Base-by-base conservation (phyloP, 2,888 invertebrate species). In the Mongoloraphidia duomilia region DNA sequence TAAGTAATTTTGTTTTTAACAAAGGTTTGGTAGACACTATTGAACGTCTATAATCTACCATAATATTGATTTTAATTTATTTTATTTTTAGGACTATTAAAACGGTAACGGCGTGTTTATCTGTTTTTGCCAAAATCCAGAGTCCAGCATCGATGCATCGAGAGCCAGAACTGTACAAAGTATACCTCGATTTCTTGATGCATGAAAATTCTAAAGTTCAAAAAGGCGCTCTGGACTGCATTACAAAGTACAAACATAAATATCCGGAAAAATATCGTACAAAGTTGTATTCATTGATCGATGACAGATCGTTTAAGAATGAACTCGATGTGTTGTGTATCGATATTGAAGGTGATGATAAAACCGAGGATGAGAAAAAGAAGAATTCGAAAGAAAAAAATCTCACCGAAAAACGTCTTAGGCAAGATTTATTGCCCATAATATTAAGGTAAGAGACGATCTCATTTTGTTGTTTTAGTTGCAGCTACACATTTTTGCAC, bases 281-380 rank as follows among this genome's bases (percentile, higher is more conserved):
- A 39, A 79, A 89, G 59, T 69, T 97, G 44, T 78, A 82, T 55
- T 80, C 81, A 52, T 70, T 96, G 46, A 75, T 94, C 5, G 86
- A 92, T 60, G 91, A 94, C 55, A 85, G 86, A 57, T 86, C 84
- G 55, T 84, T 96, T 56, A 89, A 88, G 69, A 82, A 84, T 59
- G 90, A 92, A 66, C 65, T 97, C 3, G 76, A 82, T 0, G 71
- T 78, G 42, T 93, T 96, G 62, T 82, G 83, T 63, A 75, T 95
- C 13, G 84, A 84, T 56, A 73, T 73, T 39, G 26, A 26, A 26
- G 26, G 6, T 6, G 26, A 26, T 26, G 26, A 26, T 26, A 26
- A 6, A 26, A 26, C 26, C 26, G 26, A 26, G 3, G 26, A 26
- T 6, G 26, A 26, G 3, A 26, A 26, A 26, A 26, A 26, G 26